These are phyloP conservation scores for Mormyrus proboscirostris DNA, from an alignment of 2,797 vertebrate genomes.

Conservation along the genomic window DNA sequence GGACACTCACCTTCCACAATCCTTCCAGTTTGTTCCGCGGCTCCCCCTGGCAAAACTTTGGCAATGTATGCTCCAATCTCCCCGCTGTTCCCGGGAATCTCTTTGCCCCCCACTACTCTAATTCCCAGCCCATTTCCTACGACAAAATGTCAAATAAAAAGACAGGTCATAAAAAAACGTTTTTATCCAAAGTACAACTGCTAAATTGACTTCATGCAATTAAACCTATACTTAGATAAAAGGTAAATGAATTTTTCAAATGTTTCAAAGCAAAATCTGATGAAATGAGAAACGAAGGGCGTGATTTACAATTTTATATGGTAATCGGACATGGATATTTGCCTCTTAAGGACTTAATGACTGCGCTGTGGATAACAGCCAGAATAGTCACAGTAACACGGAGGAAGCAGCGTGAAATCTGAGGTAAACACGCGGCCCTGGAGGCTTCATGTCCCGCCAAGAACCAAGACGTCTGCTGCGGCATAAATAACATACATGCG, in stretches of 20 bases:
- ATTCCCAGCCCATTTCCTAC: slow-evolving; percentile 81
- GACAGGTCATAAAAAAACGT: not conserved
- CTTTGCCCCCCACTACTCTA: slow-evolving; percentile 91
- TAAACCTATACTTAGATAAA: not conserved
- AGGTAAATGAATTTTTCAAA: not conserved
- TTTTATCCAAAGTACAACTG: not conserved
- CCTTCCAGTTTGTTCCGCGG: slow-evolving; percentile 88
- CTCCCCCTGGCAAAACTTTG: slow-evolving; percentile 90
- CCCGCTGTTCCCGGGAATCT: slow-evolving; percentile 81
- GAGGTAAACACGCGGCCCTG: not conserved
- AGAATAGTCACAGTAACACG: slow-evolving; percentile 45
- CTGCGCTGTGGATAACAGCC: slow-evolving; percentile 46
- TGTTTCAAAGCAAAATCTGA: not conserved
- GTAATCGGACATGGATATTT: slow-evolving; percentile 50
- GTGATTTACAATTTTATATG: slow-evolving; percentile 20
- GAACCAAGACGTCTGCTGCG: not conserved
- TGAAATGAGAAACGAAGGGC: not conserved
- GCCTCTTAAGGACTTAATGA: slow-evolving; percentile 52
- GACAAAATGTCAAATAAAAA: slow-evolving; percentile 16
- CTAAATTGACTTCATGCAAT: not conserved
- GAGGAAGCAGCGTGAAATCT: slow-evolving; percentile 38
- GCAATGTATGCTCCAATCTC: slow-evolving; percentile 95
- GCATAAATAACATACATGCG: not conserved
- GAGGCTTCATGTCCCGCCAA: too few species aligned
- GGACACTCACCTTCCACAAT: slow-evolving; percentile 82